These are phyloP conservation scores for Parazoanthus swiftii DNA, from an alignment of 92 coral and sea anemone species.

Conservation along the genomic window DNA sequence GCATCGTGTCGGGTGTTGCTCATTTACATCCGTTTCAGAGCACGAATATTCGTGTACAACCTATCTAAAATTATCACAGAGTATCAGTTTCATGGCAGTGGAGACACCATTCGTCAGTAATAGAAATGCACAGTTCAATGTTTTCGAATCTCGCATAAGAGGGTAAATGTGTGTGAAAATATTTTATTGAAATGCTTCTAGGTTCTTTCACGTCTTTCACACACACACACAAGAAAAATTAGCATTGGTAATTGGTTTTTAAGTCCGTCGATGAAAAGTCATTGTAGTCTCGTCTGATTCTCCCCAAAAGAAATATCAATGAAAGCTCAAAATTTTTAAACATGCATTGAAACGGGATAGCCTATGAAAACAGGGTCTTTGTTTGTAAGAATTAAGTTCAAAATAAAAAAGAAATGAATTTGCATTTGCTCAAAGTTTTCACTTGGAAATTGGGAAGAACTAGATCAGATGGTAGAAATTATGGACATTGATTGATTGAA, in stretches of 20 bases:
- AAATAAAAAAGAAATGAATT: no score
- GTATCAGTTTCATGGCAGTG: neutral
- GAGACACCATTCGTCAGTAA: no score
- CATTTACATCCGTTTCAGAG: conserved; percentile 5
- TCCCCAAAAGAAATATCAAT: neutral
- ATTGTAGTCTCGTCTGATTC: neutral
- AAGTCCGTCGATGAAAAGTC: neutral
- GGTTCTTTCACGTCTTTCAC: neutral
- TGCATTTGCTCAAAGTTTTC: no score
- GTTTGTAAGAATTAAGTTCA: no score
- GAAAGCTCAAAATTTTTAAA: neutral
- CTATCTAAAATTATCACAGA: neutral
- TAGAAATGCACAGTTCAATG: neutral
- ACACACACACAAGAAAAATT: no score
- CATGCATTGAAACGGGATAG: conserved; percentile 9
- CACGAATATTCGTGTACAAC: conserved; percentile 34
- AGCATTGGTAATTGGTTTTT: neutral
- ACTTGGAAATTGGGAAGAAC: no score
- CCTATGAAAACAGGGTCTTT: neutral
- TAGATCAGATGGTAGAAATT: no score
- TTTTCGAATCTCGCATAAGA: neutral
- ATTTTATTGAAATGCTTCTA: neutral
- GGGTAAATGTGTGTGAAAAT: neutral
- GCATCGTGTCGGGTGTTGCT: conserved; percentile 1
- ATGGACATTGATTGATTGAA: no score